Conservation (phyloP, 2,113 vertebrate genomes). For the Syngnathus typhle region DNA sequence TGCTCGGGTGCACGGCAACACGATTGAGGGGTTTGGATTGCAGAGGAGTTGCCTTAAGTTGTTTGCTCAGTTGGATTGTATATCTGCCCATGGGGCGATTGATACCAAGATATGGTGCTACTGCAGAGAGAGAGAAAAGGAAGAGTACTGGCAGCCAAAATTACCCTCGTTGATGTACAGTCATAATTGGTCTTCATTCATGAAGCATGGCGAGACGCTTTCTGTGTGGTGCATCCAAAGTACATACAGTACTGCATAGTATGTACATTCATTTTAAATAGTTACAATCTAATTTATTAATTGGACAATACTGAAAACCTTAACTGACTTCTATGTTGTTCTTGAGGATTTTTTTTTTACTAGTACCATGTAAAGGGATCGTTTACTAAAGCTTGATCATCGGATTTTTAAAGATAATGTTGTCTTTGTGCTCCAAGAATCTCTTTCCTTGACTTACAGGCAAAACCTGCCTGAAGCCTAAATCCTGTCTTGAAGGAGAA, state of each 20-base stretch:
- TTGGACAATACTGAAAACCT: neutral
- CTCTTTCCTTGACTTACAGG: neutral
- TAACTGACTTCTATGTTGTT: neutral
- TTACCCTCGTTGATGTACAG: constrained; percentile 33
- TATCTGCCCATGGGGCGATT: constrained; percentile 52
- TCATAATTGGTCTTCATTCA: constrained; percentile 15
- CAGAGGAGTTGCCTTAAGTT: constrained; percentile 62
- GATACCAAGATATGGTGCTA: constrained; percentile 51
- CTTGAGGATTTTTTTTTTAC: no score
- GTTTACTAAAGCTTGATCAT: neutral
- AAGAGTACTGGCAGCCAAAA: constrained; percentile 17
- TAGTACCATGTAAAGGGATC: neutral
- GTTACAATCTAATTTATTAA: neutral
- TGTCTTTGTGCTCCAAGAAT: neutral
- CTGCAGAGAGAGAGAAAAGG: constrained; percentile 21
- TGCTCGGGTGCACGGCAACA: constrained; percentile 39
- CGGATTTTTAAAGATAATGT: neutral
- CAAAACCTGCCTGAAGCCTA: neutral
- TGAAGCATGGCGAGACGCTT: neutral
- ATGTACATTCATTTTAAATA: neutral
- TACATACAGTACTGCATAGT: neutral
- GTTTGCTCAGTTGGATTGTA: constrained; percentile 70
- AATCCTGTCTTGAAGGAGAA: constrained; percentile 18
- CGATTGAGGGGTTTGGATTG: constrained; percentile 57
- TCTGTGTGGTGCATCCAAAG: neutral